Conservation (phyloP, 2,797 vertebrate species). For the Argyrosomus regius region DNA sequence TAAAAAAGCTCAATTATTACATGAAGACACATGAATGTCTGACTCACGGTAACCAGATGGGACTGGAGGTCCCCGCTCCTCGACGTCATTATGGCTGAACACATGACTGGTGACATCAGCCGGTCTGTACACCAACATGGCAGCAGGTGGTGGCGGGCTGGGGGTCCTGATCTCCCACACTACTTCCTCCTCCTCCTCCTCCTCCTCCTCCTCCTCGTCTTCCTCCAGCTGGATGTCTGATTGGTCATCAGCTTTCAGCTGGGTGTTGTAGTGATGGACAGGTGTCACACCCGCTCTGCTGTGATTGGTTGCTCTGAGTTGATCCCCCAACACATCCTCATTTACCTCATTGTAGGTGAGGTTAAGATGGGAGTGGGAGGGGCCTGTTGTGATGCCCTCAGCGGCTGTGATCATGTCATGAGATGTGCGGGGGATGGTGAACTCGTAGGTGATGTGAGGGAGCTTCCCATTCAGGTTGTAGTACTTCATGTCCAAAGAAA, state of each 20-base stretch:
- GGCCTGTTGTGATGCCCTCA: constrained; percentile 17
- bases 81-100: constrained; percentile 78
- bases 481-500: constrained; percentile 81
- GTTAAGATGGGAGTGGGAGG: constrained; percentile 45
- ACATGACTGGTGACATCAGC: constrained; percentile 62
- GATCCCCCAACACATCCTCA: constrained; percentile 20
- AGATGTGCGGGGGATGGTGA: constrained; percentile 83
- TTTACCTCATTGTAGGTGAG: constrained; percentile 67
- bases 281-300: constrained; percentile 42
- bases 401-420: constrained; percentile 39
- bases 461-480: constrained; percentile 94
- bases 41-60: constrained; percentile 76
- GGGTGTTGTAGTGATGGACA: constrained; percentile 33
- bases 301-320: constrained; percentile 54
- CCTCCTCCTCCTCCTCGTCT: constrained; percentile 35
- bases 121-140: constrained; percentile 67
- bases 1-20: background rate
- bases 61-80: constrained; percentile 63
- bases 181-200: constrained; percentile 32
- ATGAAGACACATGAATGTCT: background rate
- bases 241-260: constrained; percentile 33
- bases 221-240: constrained; percentile 40
- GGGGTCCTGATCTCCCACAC: constrained; percentile 68
- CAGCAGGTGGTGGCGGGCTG: constrained; percentile 66
- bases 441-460: constrained; percentile 92